Percentiles rank a stretch among this genome's conserved stretches.
phyloP scores from a whole-genome alignment of 2,113 vertebrate genomes.

The Mustelus asterias region DNA sequence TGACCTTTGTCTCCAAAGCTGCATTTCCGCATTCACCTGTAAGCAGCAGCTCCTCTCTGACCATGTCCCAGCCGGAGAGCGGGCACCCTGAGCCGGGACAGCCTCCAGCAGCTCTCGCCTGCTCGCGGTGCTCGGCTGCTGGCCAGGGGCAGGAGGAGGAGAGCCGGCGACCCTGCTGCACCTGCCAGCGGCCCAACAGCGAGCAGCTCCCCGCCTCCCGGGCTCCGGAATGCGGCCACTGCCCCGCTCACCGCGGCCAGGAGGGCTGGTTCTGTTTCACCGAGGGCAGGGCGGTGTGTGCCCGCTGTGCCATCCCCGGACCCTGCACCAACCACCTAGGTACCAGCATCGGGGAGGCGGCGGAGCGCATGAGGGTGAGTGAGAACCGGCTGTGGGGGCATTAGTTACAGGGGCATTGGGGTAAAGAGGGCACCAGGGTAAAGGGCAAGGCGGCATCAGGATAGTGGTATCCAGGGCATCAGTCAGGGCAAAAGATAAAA shows the following conservation, averaged over 20 bases:
- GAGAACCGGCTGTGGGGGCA: not conserved
- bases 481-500: not conserved
- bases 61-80: too few relatives aligned
- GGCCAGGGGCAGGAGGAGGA: not conserved
- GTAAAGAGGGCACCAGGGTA: not conserved
- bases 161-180: not conserved
- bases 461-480: not conserved
- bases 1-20: not conserved
- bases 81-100: not conserved
- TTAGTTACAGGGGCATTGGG: not conserved
- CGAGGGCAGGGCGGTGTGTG: constrained; percentile 63
- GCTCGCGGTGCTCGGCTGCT: not conserved
- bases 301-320: constrained; percentile 57
- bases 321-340: constrained; percentile 64
- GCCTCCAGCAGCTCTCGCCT: not conserved
- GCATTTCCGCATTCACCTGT: constrained; percentile 24
- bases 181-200: not conserved
- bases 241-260: constrained; percentile 56
- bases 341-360: constrained; percentile 57
- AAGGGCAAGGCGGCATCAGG: not conserved
- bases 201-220: not conserved
- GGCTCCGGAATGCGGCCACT: constrained; percentile 43
- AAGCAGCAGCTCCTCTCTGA: not conserved
- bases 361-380: constrained; percentile 68
- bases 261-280: constrained; percentile 66